Percentiles rank a stretch among this genome's conserved stretches.
Evolutionary conservation across 2,888 invertebrate species (phyloP).

Genomic region (Ennomos fuscantarius): DNA sequence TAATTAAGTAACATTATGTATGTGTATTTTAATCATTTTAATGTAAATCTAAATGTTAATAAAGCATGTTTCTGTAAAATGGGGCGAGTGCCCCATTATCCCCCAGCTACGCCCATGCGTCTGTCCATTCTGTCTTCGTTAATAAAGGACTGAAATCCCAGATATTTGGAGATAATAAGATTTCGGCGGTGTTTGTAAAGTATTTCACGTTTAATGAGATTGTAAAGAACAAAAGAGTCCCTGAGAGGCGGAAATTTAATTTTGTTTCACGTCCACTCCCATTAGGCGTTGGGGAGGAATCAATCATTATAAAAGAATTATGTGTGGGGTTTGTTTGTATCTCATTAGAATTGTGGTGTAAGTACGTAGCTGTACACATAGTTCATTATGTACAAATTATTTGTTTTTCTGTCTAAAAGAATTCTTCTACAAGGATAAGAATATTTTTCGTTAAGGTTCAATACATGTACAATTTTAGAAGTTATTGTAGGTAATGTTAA

Average conservation of each 20-base stretch:
- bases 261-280: conserved; percentile 58
- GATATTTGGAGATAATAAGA: conserved; percentile 63
- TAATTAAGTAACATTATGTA: too few species aligned
- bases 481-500: too few species aligned
- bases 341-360: too few species aligned
- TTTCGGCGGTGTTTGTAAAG: conserved; percentile 64
- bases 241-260: conserved; percentile 66
- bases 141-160: conserved; percentile 53
- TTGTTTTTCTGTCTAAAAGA: too few species aligned
- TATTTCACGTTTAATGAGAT: conserved; percentile 69
- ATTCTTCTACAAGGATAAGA: too few species aligned
- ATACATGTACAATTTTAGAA: too few species aligned
- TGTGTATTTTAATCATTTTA: too few species aligned
- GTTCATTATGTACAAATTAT: too few species aligned
- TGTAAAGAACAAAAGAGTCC: conserved; percentile 70
- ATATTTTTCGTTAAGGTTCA: too few species aligned
- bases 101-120: conserved; percentile 25
- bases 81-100: conserved; percentile 6
- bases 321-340: conserved; percentile 38
- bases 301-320: conserved; percentile 49
- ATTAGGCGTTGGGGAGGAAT: conserved; percentile 59
- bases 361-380: too few species aligned
- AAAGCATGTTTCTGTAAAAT: neutral
- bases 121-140: conserved; percentile 53
- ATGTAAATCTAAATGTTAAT: neutral